Evolutionary conservation across 2,113 vertebrate species (phyloP), one percentile per base, ranked within the genome.

Genomic region (Alligator mississippiensis): DNA sequence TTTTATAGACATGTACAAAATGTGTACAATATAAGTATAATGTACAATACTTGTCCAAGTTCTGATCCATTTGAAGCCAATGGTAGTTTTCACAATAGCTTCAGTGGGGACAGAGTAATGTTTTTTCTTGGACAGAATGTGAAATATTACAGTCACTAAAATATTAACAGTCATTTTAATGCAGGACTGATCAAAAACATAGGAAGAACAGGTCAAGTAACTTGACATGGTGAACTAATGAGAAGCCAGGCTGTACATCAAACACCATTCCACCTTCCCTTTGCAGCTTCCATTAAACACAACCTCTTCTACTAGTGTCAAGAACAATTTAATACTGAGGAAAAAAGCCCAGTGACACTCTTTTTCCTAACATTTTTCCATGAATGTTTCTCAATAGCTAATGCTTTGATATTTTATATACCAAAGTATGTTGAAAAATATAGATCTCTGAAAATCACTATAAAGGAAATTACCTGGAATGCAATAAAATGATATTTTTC

Each of bases 271-370:
- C 19, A 79, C 19, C 4, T 79, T 90, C 72, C 63, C 84, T 95
- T 91, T 96, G 38, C 77, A 88, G 85, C 80, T 93, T 92, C 78
- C 34, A 80, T 89, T 84, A 95, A 80, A 93, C 90, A 89, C 91
- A 90, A 90, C 91, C 72, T 88, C 77, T 93, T 95, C 81, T 93
- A 95, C 96, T 96, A 96, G 87, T 96, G 90, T 95, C 96, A 90
- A 97, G 95, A 84, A 94, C 95, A 96, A 91, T 92, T 97, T 95
- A 97, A 96, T 96, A 96, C 95, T 95, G 95, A 87, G 80, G 89
- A 83, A 94, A 95, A 96, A 95, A 11, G 21, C 21, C 54, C 80
- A 90, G 87, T 80, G 85, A 85, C 54, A 66, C 82, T 95, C 93
- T 95, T 96, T 90, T 81, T 68, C 82, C 89, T 89, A 95, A 94